Evolutionary conservation across 1,140 invertebrate species (phyloP), one percentile per base, ranked within the genome.

Genomic region (Euwallacea similis): DNA sequence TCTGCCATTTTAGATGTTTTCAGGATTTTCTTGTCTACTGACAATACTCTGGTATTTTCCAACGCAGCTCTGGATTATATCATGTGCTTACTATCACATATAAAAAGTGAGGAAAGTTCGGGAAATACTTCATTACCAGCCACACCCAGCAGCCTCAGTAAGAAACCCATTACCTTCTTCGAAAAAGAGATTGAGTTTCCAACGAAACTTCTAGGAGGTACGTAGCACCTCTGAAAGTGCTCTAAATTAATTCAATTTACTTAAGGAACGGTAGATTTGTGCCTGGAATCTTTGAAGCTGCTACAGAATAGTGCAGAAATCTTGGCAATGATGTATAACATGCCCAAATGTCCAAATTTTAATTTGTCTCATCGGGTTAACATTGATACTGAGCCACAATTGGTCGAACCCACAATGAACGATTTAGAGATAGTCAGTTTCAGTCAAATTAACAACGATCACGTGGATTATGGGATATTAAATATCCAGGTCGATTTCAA

Each of bases 51-150:
- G 44, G 94, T 97, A 0, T 97, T 97, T 81, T 91, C 95, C 0
- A 96, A 97, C 82, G 95, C 95, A 13, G 94, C 94, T 6, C 84
- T 97, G 2, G 95, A 98, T 77, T 97, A 94, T 76, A 95, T 97
- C 65, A 82, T 96, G 0, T 98, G 96, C 81, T 84, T 97, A 4
- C 81, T 97, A 7, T 88, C 90, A 2, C 87, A 90, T 73, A 87
- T 90, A 2, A 87, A 87, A 77, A 79, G 83, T 81, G 80, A 82
- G 63, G 71, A 76, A 6, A 47, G 33, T 41, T 9, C 42, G 42
- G 46, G 33, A n/a, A 46, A 65, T 1, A 70, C 41, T 44, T 71
- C 69, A 9, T 42, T 71, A n/a, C 69, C 69, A 11, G 69, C 63
- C 21, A 71, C 61, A 53, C 58, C 65, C 53, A 67, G 66, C 53